A percentile compares a stretch with the other conserved stretches of the same genome.
Evolutionary conservation across 2,113 vertebrate species (phyloP).

Genomic region (Clinocottus analis): DNA sequence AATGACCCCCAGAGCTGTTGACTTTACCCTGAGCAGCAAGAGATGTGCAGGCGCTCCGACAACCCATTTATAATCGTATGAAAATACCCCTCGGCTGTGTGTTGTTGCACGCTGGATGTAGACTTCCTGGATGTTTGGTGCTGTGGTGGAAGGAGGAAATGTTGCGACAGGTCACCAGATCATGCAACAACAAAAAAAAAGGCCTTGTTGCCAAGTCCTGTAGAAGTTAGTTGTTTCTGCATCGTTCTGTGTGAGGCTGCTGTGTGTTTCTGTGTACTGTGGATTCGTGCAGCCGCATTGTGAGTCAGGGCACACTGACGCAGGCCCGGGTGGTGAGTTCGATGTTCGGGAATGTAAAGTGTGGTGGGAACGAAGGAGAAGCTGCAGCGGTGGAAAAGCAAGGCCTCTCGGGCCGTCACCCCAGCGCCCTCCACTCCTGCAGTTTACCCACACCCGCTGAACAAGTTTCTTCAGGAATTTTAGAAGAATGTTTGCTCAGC

Average conservation of each 20-base stretch:
- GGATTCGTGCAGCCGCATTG: conserved; percentile 8
- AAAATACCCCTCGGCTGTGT: conserved; percentile 59
- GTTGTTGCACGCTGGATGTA: conserved; percentile 49
- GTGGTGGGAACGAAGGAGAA: conserved; percentile 70
- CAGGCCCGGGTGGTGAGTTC: conserved; percentile 56
- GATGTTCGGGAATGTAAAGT: conserved; percentile 73
- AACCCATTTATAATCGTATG: conserved; percentile 71
- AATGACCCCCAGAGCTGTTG: conserved; percentile 74
- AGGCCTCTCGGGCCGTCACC: conserved; percentile 68
- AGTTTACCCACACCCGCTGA: conserved; percentile 44
- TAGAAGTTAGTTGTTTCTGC: conserved; percentile 22
- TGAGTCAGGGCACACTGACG: conserved; percentile 63
- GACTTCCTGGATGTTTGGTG: conserved; percentile 63
- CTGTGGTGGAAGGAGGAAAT: conserved; percentile 61
- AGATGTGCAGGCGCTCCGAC: conserved; percentile 67
- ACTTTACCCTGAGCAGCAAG: conserved; percentile 75
- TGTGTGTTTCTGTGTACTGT: conserved; percentile 27
- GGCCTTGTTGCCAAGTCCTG: conserved; percentile 7
- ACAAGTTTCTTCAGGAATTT: background rate
- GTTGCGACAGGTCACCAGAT: conserved; percentile 58
- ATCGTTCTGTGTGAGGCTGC: conserved; percentile 29
- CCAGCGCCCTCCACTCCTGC: conserved; percentile 47
- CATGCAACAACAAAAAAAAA: conserved; percentile 37
- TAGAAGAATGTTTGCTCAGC: background rate
- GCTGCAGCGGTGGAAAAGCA: conserved; percentile 52